A percentile compares a stretch with the other conserved stretches of the same genome.
Conservation (phyloP, 2,888 invertebrate species). For the Chesias legatella region DNA sequence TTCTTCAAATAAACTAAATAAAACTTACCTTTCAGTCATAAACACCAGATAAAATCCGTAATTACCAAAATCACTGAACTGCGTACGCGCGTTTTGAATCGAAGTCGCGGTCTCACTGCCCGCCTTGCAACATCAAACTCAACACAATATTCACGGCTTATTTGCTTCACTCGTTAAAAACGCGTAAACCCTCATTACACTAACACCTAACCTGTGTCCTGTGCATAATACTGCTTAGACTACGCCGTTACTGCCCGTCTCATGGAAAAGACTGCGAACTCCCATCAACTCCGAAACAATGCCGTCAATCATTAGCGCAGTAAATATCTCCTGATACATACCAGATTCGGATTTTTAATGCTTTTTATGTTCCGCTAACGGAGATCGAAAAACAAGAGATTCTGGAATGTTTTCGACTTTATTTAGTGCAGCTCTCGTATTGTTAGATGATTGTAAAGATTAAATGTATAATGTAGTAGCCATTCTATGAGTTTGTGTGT, state of each 20-base stretch:
- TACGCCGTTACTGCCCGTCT: constrained; percentile 26
- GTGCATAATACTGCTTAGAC: constrained; percentile 11
- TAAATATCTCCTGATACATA: constrained; percentile 64
- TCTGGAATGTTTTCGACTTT: constrained; percentile 32
- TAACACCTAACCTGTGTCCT: constrained; percentile 8
- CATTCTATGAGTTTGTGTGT: too few species aligned
- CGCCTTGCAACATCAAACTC: constrained; percentile 41
- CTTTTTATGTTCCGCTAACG: constrained; percentile 45
- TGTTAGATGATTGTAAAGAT: too few species aligned
- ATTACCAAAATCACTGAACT: constrained; percentile 4
- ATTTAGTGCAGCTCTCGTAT: neutral
- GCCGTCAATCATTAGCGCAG: constrained; percentile 61
- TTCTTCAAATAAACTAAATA: constrained; percentile 3
- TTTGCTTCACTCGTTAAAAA: constrained; percentile 60
- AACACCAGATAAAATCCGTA: constrained; percentile 28
- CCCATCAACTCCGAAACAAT: constrained; percentile 48
- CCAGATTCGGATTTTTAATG: constrained; percentile 64
- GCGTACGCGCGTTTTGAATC: constrained; percentile 54
- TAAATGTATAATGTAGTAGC: too few species aligned
- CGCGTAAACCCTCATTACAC: constrained; percentile 38
- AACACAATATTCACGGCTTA: constrained; percentile 62
- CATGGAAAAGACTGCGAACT: constrained; percentile 13
- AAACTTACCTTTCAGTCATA: constrained; percentile 53
- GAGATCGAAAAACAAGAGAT: constrained; percentile 48
- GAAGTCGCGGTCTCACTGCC: constrained; percentile 55